A percentile compares a stretch with the other conserved stretches of the same genome.
Evolutionary conservation across 2,888 invertebrate species (phyloP).

Genomic region (Dilophus febrilis): DNA sequence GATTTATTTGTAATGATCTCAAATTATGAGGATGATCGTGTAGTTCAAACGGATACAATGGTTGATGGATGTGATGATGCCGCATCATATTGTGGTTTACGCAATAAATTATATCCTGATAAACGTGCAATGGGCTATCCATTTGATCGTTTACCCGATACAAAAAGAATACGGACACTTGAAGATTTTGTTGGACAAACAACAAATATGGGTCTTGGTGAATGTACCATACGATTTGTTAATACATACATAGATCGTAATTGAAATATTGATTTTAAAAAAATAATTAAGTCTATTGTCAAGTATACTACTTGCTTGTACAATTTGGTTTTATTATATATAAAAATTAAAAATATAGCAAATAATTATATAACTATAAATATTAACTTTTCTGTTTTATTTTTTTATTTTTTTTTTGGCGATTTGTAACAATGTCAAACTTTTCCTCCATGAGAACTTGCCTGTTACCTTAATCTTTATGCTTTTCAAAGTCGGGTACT

Average conservation of each 20-base stretch:
- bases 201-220: constrained; percentile 1
- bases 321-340: too few relatives aligned
- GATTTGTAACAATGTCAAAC: too few relatives aligned
- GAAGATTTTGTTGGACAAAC: neutral
- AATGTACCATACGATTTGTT: constrained; percentile 1
- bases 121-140: constrained; percentile 45
- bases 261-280: too few relatives aligned
- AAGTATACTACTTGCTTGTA: too few relatives aligned
- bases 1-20: constrained; percentile 65
- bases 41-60: constrained; percentile 1
- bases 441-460: too few relatives aligned
- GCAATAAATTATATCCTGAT: constrained; percentile 50
- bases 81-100: constrained; percentile 50
- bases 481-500: too few relatives aligned
- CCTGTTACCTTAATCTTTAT: too few relatives aligned
- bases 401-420: too few relatives aligned
- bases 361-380: too few relatives aligned
- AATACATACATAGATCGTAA: neutral
- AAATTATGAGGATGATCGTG: constrained; percentile 43
- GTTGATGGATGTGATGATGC: constrained; percentile 38
- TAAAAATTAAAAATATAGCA: too few relatives aligned
- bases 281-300: too few relatives aligned
- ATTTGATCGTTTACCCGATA: constrained; percentile 29
- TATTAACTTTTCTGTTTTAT: too few relatives aligned
- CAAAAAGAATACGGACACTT: neutral